phyloP scores from a whole-genome alignment of 1,140 invertebrate genomes.

The Halyomorpha halys region DNA sequence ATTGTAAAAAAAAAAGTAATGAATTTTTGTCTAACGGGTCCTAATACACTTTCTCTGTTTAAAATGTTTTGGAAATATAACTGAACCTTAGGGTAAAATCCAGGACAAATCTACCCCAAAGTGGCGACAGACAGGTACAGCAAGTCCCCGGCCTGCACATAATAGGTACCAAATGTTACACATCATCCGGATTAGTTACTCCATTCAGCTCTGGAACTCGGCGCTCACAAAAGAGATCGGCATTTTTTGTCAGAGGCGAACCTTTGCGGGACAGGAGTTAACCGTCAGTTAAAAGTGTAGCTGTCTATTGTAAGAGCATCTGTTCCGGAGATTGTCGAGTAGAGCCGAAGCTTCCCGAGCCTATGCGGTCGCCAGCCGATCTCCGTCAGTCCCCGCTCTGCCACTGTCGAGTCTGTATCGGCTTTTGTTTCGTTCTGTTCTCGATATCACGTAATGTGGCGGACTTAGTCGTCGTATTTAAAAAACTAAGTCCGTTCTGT shows the following conservation, averaged over 20 bases:
- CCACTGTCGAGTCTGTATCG: not conserved
- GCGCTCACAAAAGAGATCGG: not conserved
- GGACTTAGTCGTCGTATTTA: not conserved
- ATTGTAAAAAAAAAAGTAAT: too few relatives aligned
- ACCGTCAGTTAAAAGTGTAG: slow-evolving; percentile 12
- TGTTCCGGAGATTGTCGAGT: slow-evolving; percentile 4
- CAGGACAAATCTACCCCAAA: too few relatives aligned
- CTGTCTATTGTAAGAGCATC: not conserved
- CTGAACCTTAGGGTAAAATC: too few relatives aligned
- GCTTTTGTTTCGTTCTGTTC: not conserved
- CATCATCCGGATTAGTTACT: slow-evolving; percentile 2
- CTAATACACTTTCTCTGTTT: too few relatives aligned
- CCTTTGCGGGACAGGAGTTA: slow-evolving; percentile 14
- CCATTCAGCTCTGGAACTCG: not conserved
- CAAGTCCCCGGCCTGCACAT: not conserved
- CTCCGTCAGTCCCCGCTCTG: not conserved
- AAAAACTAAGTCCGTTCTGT: not conserved
- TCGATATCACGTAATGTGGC: not conserved
- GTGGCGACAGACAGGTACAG: too few relatives aligned
- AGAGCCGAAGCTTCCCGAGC: slow-evolving; percentile 14
- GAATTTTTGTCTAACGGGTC: too few relatives aligned
- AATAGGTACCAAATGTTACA: slow-evolving; percentile 13
- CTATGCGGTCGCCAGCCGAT: not conserved
- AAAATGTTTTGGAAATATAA: too few relatives aligned
- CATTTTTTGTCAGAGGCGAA: slow-evolving; percentile 3